Evolutionary conservation across 2,113 vertebrate species (phyloP), one percentile per base, ranked within the genome.

Genomic region (Morone chrysops): DNA sequence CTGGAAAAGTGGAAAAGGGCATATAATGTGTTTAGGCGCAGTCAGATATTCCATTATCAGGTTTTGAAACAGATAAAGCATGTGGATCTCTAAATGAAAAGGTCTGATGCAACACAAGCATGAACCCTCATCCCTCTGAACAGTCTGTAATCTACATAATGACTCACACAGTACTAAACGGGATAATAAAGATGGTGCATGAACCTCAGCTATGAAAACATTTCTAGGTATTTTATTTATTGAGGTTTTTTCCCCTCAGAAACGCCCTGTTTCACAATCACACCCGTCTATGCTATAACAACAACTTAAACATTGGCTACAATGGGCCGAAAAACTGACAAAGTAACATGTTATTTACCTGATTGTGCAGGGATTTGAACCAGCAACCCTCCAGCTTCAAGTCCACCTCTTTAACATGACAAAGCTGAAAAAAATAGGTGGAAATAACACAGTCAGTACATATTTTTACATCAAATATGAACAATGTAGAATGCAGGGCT

Each of bases 21-120:
- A 3, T 2, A n/a, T 54, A 56, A 65, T 8, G 4, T 60, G 75
- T 72, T 54, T 6, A 51, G 16, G 12, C 5, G 0, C 5, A 13
- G 36, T 51, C 17, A 18, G 16, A 65, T 57, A 48, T 51, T 40
- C 57, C 41, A n/a, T 41, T 0, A 18, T 38, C 6, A 40, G 6
- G 22, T 65, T 40, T 18, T 36, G 56, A 59, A 57, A 71, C 67
- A 11, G 10, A 74, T 14, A 0, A 79, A 18, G 41, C 43, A 4
- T 50, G 9, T 54, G 11, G 2, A 14, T 53, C 18, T 38, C 4
- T 7, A 36, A 25, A 77, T 1, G 2, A n/a, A 38, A 36, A 41
- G 0, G n/a, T 50, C 43, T 50, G 69, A 80, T 50, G 61, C 53
- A 74, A 81, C 69, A 50, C 78, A 17, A 63, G 17, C 67, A 53